phyloP scores from a whole-genome alignment of 2,113 vertebrate species.

The Vombatus ursinus region DNA sequence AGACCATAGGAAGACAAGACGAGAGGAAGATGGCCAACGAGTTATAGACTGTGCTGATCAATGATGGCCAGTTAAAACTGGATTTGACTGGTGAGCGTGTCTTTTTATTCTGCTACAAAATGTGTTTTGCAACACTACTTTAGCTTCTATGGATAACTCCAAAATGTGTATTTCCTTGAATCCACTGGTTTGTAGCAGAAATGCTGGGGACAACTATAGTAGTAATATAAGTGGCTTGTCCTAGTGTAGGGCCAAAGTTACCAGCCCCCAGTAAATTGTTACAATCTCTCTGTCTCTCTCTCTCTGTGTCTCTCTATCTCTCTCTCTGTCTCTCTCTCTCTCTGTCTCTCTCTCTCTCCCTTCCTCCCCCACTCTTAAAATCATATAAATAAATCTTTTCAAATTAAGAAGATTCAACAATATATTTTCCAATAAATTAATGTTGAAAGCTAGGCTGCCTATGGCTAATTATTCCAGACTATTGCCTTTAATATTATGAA shows the following conservation, averaged over 20 bases:
- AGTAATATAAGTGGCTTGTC: not conserved
- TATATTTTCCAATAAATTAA: constrained; percentile 55
- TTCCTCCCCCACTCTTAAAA: not conserved
- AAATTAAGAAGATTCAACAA: constrained; percentile 45
- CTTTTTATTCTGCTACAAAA: not conserved
- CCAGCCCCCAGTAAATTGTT: not conserved
- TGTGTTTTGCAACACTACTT: not conserved
- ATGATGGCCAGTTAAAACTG: not conserved
- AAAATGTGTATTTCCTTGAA: not conserved
- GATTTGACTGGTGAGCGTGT: not conserved
- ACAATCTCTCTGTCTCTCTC: not conserved
- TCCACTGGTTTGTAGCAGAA: not conserved
- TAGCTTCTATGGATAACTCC: not conserved
- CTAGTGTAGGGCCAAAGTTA: not conserved
- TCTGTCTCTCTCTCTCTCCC: not conserved
- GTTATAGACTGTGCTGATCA: not conserved
- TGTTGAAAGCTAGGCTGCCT: constrained; percentile 51
- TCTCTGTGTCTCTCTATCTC: no score
- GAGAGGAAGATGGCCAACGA: not conserved
- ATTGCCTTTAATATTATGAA: constrained; percentile 78
- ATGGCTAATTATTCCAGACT: constrained; percentile 66
- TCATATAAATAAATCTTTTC: constrained; percentile 12
- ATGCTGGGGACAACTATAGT: not conserved
- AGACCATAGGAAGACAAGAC: not conserved
- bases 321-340: no score